A percentile compares a stretch with the other conserved stretches of the same genome.
Evolutionary conservation across 2,113 vertebrate genomes (phyloP).

Genomic region (Pseudopipra pipra): DNA sequence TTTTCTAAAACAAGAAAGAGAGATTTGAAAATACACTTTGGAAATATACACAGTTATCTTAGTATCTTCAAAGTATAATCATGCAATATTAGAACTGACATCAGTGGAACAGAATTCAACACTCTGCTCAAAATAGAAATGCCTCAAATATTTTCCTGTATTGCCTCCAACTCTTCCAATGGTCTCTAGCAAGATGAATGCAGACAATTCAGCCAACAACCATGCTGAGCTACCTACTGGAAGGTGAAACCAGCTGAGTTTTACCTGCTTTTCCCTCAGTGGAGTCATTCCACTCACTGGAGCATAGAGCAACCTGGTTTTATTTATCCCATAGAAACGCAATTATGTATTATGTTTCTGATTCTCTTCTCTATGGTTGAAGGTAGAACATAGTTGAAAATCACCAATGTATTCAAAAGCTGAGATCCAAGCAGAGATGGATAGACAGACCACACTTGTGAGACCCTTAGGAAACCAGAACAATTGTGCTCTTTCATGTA

Average conservation of each 20-base stretch:
- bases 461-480: background rate
- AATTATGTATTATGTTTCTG: background rate
- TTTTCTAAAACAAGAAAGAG: constrained; percentile 70
- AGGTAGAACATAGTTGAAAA: background rate
- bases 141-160: background rate
- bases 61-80: background rate
- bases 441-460: rapidly evolving
- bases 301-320: background rate
- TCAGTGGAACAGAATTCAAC: background rate
- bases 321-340: background rate
- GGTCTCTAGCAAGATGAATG: background rate
- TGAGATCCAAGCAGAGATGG: background rate
- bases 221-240: background rate
- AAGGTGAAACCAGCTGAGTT: background rate
- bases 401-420: background rate
- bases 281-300: background rate
- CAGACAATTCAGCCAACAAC: background rate
- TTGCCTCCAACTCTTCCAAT: background rate
- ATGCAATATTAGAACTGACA: background rate
- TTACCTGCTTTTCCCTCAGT: background rate
- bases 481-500: background rate
- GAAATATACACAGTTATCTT: background rate
- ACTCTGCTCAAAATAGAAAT: background rate
- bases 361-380: background rate
- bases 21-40: constrained; percentile 3